Conservation (phyloP, 92 coral and sea anemone genomes). For the Bergia sp. region DNA sequence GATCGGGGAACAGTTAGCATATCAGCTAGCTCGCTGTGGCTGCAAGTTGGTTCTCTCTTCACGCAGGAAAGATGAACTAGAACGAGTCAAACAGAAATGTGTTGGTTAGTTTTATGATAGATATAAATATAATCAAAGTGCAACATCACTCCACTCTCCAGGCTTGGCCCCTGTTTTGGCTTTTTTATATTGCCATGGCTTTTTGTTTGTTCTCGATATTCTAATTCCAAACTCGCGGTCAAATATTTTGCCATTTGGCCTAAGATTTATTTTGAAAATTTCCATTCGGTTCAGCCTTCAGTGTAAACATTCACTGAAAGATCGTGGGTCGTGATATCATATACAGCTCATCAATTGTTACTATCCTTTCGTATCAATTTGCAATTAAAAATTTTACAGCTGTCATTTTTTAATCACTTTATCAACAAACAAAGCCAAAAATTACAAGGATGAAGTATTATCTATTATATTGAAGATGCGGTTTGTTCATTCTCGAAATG, state of each 20-base stretch:
- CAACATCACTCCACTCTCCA: not conserved
- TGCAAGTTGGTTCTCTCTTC: conserved; percentile 90
- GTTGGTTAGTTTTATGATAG: conserved; percentile 55
- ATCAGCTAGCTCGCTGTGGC: conserved; percentile 82
- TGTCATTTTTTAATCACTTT: not conserved
- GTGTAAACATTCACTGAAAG: too few species aligned
- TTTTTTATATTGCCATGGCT: not conserved
- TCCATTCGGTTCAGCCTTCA: not conserved
- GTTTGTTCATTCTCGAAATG: not conserved
- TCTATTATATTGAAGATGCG: not conserved
- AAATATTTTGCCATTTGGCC: not conserved
- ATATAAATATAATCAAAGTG: not conserved
- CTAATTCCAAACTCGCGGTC: not conserved
- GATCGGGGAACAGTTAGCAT: conserved; percentile 90
- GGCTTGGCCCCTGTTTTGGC: not conserved
- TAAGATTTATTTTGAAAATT: too few species aligned
- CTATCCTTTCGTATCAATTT: too few species aligned
- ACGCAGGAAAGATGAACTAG: conserved; percentile 87
- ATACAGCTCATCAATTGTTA: too few species aligned
- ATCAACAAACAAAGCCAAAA: not conserved
- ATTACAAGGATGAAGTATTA: too few species aligned
- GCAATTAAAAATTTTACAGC: not conserved
- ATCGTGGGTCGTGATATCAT: too few species aligned
- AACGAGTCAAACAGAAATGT: conserved; percentile 85
- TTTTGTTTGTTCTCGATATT: not conserved